A percentile compares a stretch with the other conserved stretches of the same genome.
Evolutionary conservation across 2,888 invertebrate genomes (phyloP).

Genomic region (Phytoseiulus persimilis): DNA sequence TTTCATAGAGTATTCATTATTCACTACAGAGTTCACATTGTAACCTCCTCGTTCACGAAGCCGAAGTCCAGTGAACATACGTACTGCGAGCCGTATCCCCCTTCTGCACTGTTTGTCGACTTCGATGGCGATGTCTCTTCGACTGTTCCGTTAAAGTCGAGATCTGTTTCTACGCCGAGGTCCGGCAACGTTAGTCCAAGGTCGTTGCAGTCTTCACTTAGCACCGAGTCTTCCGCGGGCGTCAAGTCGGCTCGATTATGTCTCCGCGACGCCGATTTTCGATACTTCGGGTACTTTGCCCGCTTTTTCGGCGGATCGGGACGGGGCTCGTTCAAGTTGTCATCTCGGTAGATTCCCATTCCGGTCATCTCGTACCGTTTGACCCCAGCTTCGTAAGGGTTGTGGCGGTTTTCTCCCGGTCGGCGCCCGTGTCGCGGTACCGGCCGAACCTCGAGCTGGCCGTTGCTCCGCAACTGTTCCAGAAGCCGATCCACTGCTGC

Average conservation of each 20-base stretch:
- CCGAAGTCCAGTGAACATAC: slow-evolving; percentile 19
- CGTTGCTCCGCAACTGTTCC: slow-evolving; percentile 16
- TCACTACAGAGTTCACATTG: not conserved
- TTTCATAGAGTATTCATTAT: not conserved
- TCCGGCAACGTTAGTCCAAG: slow-evolving; percentile 19
- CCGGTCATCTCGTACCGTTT: slow-evolving; percentile 38
- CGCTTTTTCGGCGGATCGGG: slow-evolving; percentile 11
- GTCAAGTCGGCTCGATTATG: not conserved
- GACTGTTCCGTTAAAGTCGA: not conserved
- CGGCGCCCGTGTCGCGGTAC: slow-evolving; percentile 24
- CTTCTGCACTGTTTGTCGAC: not conserved
- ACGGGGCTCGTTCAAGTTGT: slow-evolving; percentile 26
- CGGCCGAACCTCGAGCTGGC: slow-evolving; percentile 21
- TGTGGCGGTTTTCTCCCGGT: slow-evolving; percentile 6
- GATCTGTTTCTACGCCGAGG: slow-evolving; percentile 30
- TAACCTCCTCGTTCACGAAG: slow-evolving; percentile 20
- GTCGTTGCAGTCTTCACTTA: slow-evolving; percentile 18
- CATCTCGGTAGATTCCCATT: slow-evolving; percentile 28
- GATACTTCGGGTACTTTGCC: not conserved
- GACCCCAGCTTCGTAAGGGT: slow-evolving; percentile 30
- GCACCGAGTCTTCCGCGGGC: not conserved
- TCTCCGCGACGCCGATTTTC: slow-evolving; percentile 14
- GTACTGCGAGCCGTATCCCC: slow-evolving; percentile 20
- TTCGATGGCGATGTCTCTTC: not conserved
- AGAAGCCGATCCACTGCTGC: slow-evolving; percentile 19